Base-by-base conservation (phyloP, 2,113 vertebrate species). In the Mustela nigripes region DNA sequence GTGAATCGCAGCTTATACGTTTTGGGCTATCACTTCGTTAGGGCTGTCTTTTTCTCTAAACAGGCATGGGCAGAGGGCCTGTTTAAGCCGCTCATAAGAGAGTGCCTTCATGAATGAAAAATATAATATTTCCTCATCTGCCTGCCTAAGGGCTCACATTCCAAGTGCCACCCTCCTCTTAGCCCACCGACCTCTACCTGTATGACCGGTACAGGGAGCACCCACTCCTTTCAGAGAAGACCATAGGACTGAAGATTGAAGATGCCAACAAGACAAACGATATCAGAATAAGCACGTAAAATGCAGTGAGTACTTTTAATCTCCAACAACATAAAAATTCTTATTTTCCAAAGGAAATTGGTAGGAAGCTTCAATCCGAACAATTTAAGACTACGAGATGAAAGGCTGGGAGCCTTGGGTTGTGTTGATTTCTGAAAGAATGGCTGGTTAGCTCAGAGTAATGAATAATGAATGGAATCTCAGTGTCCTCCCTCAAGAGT, bases 381-480 rank as follows among this genome's bases (percentile, higher is more conserved):
- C 65, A 85, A 90, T 53, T 85, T 48, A 63, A 90, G 80, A n/a
- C 24, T 36, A 28, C 8, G 45, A 60, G 73, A 82, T 48, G 62
- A 84, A 93, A 85, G 71, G 36, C 50, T 56, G 10, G 24, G 56
- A 82, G 36, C n/a, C 48, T 65, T 93, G 71, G 24, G 58, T 58
- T 50, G 80, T 74, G 45, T 36, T 58, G 94, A 86, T 90, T 91
- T 87, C 19, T 81, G 36, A 62, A 58, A 97, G 87, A 94, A 90
- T 63, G 62, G 28, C 56, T 91, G 74, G 63, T 82, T 89, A 93
- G 33, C 94, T 45, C 74, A 31, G 71, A 65, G 33, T 87, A 28
- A 78, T 82, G 60, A 91, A 83, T 96, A 91, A 74, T 90, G 50
- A 90, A 69, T 78, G 48, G 28, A 45, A 56, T 63, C 33, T 78